Conservation (phyloP, 1,140 invertebrate species). For the Phortica variegata region DNA sequence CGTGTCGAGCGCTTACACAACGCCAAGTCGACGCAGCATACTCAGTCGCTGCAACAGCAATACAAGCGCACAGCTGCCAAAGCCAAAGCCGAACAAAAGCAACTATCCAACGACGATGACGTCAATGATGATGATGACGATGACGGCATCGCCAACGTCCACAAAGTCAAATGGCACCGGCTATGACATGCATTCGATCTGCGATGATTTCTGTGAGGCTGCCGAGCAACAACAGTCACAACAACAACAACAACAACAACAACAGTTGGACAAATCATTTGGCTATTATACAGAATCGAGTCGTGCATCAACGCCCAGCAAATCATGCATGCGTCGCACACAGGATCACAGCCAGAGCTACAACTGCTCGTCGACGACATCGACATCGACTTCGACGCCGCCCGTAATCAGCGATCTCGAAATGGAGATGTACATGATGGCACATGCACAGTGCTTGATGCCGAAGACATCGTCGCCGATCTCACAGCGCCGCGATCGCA, state of each 20-base stretch:
- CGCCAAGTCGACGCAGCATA: not conserved
- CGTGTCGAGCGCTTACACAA: too few relatives aligned
- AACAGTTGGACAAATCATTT: slow-evolving; percentile 8
- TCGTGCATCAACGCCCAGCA: slow-evolving; percentile 24
- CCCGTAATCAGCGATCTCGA: slow-evolving; percentile 30
- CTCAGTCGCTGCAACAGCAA: too few relatives aligned
- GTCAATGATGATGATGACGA: not conserved
- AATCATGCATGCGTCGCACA: slow-evolving; percentile 21
- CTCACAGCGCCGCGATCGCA: slow-evolving; percentile 14
- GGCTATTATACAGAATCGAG: slow-evolving; percentile 10
- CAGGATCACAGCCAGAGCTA: slow-evolving; percentile 27
- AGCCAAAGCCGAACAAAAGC: too few relatives aligned
- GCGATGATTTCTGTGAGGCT: slow-evolving; percentile 9
- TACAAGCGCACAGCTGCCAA: too few relatives aligned
- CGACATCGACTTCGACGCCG: not conserved
- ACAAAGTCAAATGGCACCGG: too few relatives aligned
- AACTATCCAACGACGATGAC: not conserved
- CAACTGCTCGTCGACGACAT: not conserved
- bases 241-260: too few relatives aligned
- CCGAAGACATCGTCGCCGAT: slow-evolving; percentile 50
- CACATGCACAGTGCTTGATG: slow-evolving; percentile 37
- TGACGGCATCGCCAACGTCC: too few relatives aligned
- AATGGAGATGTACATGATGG: slow-evolving; percentile 54
- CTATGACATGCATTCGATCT: slow-evolving; percentile 2
- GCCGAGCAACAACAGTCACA: too few relatives aligned